Conservation (phyloP, 2,797 vertebrate genomes). For the Ataeniobius toweri region DNA sequence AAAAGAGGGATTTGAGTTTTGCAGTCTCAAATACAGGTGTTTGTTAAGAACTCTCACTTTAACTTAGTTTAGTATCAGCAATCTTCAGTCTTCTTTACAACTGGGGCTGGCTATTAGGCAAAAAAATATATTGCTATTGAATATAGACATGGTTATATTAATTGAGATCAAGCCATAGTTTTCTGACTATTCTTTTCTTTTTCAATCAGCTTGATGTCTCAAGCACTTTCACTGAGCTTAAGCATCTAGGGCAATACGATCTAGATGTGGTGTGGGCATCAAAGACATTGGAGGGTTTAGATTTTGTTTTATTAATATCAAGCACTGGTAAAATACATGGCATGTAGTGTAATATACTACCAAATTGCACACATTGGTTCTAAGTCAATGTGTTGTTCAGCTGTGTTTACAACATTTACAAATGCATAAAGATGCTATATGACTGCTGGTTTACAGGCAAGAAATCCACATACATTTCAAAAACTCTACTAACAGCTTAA, state of each 20-base stretch:
- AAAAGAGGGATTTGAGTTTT: slow-evolving; percentile 18
- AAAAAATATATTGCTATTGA: neutral
- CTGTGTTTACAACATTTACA: neutral
- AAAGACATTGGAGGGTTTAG: neutral
- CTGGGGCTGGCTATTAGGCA: neutral
- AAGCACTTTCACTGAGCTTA: neutral
- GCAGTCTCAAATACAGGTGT: slow-evolving; percentile 21
- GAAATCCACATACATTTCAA: slow-evolving; percentile 44
- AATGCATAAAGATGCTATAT: neutral
- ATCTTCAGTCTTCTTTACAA: slow-evolving; percentile 14
- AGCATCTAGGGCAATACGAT: neutral
- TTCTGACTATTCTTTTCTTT: neutral
- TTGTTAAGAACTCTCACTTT: slow-evolving; percentile 3
- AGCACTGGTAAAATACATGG: neutral
- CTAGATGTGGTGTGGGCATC: neutral
- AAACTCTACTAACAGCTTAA: slow-evolving; percentile 44
- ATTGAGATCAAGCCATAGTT: neutral
- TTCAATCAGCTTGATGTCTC: neutral
- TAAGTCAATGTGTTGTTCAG: no score
- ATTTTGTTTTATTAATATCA: neutral
- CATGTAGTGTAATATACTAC: neutral
- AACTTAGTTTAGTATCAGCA: slow-evolving; percentile 8
- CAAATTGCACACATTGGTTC: neutral
- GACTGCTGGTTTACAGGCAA: slow-evolving; percentile 17
- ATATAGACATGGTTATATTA: neutral